Evolutionary conservation across 1,140 invertebrate genomes (phyloP), one percentile per base, ranked within the genome.

Genomic region (Diorhabda elongata): DNA sequence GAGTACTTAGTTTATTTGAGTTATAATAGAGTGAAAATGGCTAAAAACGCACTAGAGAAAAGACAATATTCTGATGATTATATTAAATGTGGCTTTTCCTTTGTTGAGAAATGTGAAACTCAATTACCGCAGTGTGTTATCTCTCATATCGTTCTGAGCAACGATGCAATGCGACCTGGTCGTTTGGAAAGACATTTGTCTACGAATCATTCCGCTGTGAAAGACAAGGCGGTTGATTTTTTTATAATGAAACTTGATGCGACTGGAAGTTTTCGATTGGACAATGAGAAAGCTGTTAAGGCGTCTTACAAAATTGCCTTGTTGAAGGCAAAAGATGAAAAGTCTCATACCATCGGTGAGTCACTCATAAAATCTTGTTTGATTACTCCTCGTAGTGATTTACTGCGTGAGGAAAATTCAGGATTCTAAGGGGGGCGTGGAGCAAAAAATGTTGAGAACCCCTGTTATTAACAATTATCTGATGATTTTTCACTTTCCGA

Each of bases 101-200:
- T 58, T 44, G 70, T 74, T 63, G 67, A 66, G 66, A 69, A 60
- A 3, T 67, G 73, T 59, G 68, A 65, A 58, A 71, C 74, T 44
- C 64, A 56, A 45, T 69, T 44, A 73, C 71, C 70, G n/a, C 75
- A 74, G 11, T 74, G 74, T 69, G 75, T 76, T 8, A 69, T 75
- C 67, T 73, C 70, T 65, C 57, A 68, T 68, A 69, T 64, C 56
- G 71, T 73, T 73, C 63, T 75, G 44, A 26, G 60, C 4, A 66
- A 73, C 52, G 65, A 73, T 8, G 66, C 71, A 45, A 67, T 74
- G n/a, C 71, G 73, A 44, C 72, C 69, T 42, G 69, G 67, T 11
- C 73, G 73, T 44, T 73, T 76, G 58, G 58, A 67, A 74, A 69
- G 71, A 61, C 74, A 76, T 70, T 68, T 74, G 41, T 47, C 72